Base-by-base conservation (phyloP, 2,113 vertebrate species). In the Notothenia coriiceps region DNA sequence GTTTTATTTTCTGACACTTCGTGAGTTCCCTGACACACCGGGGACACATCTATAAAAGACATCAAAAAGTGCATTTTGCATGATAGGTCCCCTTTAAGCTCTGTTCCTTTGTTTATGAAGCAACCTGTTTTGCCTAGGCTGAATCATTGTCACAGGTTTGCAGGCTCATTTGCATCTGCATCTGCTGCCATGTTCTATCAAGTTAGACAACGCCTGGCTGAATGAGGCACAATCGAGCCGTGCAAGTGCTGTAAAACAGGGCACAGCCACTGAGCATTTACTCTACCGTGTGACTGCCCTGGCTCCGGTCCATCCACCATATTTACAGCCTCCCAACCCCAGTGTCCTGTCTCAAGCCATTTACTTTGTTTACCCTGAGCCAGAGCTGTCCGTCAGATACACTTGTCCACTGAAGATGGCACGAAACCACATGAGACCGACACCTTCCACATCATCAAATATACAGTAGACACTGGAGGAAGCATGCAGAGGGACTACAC, bases 351-450 rank as follows among this genome's bases (percentile, higher is more conserved):
- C 78, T 25, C 11, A 59, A 62, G n/a, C 49, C 43, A 74, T 91
- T 72, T 69, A 66, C 22, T 84, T 65, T 80, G 67, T 80, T 88
- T 86, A 74, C 70, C 33, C 57, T 11, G 40, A 25, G 17, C 44
- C 50, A 55, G 67, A 65, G 51, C 46, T 64, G 79, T 76, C 77
- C 9, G 9, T 70, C 40, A 55, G 46, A 72, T 77, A 57, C 49
- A 74, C 61, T 22, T 14, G 13, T 56, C 52, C 63, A 40, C 22
- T 43, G 18, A 17, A 15, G 59, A 62, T 2, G 20, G 12, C 43
- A 44, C 46, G 62, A 59, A 63, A 59, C 64, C 22, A 70, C 29
- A 76, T 8, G 17, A 69, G 5, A 43, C 35, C 0, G 10, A 66
- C 49, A 70, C 35, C 46, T 52, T 66, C 8, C 2, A 70, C 54